Evolutionary conservation across 2,888 invertebrate genomes (phyloP).

Genomic region (Pterostichus niger): DNA sequence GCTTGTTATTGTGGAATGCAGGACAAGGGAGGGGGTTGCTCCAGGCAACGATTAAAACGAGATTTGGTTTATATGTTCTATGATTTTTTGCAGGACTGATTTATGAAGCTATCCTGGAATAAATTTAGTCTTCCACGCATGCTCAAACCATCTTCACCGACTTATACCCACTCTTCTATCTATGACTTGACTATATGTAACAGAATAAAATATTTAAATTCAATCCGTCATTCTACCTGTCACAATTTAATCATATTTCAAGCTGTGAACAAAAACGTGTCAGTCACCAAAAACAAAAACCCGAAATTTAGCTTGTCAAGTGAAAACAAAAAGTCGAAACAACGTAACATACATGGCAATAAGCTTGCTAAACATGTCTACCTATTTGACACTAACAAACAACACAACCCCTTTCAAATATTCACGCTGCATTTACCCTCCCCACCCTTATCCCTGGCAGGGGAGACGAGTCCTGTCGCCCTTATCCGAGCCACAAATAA

Average conservation of each 20-base stretch:
- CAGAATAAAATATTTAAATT: background rate
- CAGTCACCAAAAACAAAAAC: slow-evolving; percentile 37
- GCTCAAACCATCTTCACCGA: no score
- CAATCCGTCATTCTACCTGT: background rate
- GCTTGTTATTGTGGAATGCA: slow-evolving; percentile 56
- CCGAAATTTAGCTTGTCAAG: slow-evolving; percentile 17
- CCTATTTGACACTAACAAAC: slow-evolving; percentile 33
- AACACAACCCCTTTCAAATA: slow-evolving; percentile 19
- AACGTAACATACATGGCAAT: slow-evolving; percentile 9
- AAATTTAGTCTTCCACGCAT: background rate
- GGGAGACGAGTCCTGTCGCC: background rate
- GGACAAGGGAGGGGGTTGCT: slow-evolving; percentile 21
- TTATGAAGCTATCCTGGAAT: background rate
- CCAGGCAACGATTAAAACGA: slow-evolving; percentile 26
- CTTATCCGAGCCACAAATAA: slow-evolving; percentile 5
- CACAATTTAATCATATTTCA: background rate
- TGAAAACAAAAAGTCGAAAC: slow-evolving; percentile 31
- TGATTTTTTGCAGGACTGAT: slow-evolving; percentile 13
- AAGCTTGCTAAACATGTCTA: slow-evolving; percentile 37
- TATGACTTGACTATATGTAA: no score
- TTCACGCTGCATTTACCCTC: slow-evolving; percentile 20
- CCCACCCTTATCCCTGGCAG: background rate
- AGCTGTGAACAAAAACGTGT: background rate
- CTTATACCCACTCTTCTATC: no score
- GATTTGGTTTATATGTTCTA: slow-evolving; percentile 53